phyloP scores from a whole-genome alignment of 2,888 invertebrate species.

The Pogonocherus hispidulus region DNA sequence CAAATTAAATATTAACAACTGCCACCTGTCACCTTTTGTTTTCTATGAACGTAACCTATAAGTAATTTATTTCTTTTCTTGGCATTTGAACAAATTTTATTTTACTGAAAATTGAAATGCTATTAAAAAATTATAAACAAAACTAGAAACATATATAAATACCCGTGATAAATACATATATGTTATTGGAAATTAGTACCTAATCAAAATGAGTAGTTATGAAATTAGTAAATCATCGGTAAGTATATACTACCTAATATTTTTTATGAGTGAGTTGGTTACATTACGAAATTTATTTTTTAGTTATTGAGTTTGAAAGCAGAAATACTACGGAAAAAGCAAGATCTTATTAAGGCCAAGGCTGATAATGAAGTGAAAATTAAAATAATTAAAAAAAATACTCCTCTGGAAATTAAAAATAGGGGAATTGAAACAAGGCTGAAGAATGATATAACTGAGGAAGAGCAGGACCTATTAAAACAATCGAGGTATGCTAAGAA shows the following conservation, averaged over 20 bases:
- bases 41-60: too few species aligned
- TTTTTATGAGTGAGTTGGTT: too few species aligned
- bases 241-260: constrained; percentile 41
- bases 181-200: too few species aligned
- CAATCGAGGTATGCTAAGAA: constrained; percentile 67
- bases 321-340: constrained; percentile 88
- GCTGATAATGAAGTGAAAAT: constrained; percentile 71
- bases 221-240: constrained; percentile 63
- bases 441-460: constrained; percentile 63
- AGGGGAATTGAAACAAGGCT: constrained; percentile 69
- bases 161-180: too few species aligned
- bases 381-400: constrained; percentile 65
- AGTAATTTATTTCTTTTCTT: too few species aligned
- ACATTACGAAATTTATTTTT: constrained; percentile 49
- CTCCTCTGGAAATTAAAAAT: constrained; percentile 62
- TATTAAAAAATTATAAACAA: too few species aligned
- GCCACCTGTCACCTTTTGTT: too few species aligned
- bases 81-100: too few species aligned
- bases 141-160: too few species aligned
- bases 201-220: constrained; percentile 61
- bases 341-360: constrained; percentile 82
- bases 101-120: too few species aligned
- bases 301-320: constrained; percentile 89
- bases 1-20: too few species aligned
- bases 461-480: constrained; percentile 64